These are phyloP conservation scores for Desoria tigrina DNA, from an alignment of 2,888 invertebrate genomes.

Conservation along the genomic window DNA sequence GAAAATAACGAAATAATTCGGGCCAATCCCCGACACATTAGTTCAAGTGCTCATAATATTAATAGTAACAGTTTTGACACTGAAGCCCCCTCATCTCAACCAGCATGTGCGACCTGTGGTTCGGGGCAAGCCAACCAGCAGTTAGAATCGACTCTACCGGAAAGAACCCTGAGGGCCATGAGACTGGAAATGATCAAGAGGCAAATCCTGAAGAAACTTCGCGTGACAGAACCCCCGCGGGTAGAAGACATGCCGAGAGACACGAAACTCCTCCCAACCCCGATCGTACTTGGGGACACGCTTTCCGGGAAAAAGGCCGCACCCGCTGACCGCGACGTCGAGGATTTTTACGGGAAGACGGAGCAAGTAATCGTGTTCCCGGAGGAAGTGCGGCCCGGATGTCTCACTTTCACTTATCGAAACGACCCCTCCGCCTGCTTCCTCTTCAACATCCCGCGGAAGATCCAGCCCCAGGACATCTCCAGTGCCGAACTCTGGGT, in stretches of 20 bases:
- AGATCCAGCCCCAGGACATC: constrained; percentile 72
- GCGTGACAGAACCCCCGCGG: constrained; percentile 70
- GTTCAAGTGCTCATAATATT: too few relatives aligned
- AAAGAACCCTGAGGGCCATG: constrained; percentile 64
- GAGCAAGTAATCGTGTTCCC: constrained; percentile 81
- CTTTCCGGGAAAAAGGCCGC: constrained; percentile 58
- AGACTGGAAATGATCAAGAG: constrained; percentile 80
- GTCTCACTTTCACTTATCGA: not conserved
- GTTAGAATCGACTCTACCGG: constrained; percentile 19
- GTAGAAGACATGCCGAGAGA: constrained; percentile 57
- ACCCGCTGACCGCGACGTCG: constrained; percentile 64
- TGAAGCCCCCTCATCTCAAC: too few relatives aligned
- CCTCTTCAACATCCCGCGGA: constrained; percentile 74
- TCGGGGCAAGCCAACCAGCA: not conserved
- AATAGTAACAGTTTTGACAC: too few relatives aligned
- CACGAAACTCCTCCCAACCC: constrained; percentile 65
- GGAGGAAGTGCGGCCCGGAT: constrained; percentile 64
- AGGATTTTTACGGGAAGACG: constrained; percentile 80
- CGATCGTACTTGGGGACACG: constrained; percentile 73
- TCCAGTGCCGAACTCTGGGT: constrained; percentile 76
- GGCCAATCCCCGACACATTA: too few relatives aligned
- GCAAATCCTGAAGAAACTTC: constrained; percentile 77
- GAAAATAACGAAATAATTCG: too few relatives aligned
- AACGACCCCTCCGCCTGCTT: constrained; percentile 24
- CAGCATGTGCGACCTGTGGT: not conserved